phyloP scores from a whole-genome alignment of 1,140 invertebrate genomes.

The Atta colombica region DNA sequence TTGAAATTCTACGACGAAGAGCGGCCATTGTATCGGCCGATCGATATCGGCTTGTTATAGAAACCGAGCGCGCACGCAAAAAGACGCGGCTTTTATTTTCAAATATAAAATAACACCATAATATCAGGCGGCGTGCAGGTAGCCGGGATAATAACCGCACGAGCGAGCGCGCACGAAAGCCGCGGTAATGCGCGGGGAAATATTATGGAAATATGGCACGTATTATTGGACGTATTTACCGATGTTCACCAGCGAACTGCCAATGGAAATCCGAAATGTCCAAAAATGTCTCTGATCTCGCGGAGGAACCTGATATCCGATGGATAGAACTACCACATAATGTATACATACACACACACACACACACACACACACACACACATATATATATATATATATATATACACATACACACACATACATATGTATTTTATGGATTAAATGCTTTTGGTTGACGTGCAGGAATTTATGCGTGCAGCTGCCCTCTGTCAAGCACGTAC shows the following conservation, averaged over 20 bases:
- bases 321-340: slow-evolving; percentile 66
- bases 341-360: slow-evolving; percentile 9
- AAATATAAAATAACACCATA: slow-evolving; percentile 28
- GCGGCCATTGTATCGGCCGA: slow-evolving; percentile 41
- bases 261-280: slow-evolving; percentile 62
- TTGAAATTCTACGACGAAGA: slow-evolving; percentile 38
- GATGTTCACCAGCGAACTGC: slow-evolving; percentile 38
- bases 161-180: slow-evolving; percentile 27
- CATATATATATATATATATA: slow-evolving; percentile 10
- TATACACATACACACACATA: neutral
- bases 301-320: slow-evolving; percentile 40
- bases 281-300: slow-evolving; percentile 11
- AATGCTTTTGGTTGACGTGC: slow-evolving; percentile 12
- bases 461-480: slow-evolving; percentile 42
- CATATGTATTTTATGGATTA: slow-evolving; percentile 53
- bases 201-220: slow-evolving; percentile 65
- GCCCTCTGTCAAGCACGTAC: neutral
- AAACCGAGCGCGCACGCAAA: slow-evolving; percentile 38
- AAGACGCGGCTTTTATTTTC: slow-evolving; percentile 41
- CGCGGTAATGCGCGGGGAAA: slow-evolving; percentile 53
- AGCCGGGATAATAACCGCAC: slow-evolving; percentile 45
- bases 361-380: neutral
- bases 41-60: slow-evolving; percentile 54
- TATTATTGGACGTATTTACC: slow-evolving; percentile 64
- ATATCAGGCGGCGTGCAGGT: neutral